Percentiles rank a stretch among this genome's conserved stretches.
phyloP scores from a whole-genome alignment of 2,113 vertebrate genomes.

The Anolis sagrei region DNA sequence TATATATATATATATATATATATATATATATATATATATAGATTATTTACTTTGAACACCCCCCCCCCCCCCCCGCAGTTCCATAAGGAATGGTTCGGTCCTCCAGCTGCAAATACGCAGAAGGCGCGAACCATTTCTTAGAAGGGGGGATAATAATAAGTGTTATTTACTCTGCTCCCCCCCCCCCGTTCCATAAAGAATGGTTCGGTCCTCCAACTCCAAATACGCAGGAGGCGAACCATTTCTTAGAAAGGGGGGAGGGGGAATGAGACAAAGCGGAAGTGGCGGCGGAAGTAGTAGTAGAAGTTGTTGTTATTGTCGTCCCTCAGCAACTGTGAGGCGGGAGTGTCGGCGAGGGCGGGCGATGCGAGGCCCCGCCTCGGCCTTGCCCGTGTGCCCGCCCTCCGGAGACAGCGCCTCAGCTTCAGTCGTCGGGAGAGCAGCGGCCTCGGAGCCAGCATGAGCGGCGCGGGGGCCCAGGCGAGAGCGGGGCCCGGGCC shows the following conservation, averaged over 20 bases:
- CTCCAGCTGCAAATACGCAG: too few relatives aligned
- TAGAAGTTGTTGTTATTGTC: not conserved
- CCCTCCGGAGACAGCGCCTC: conserved; percentile 51
- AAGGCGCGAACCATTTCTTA: too few relatives aligned
- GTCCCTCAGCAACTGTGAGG: too few relatives aligned
- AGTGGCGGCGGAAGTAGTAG: conserved; percentile 34
- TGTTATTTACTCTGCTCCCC: too few relatives aligned
- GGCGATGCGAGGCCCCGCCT: not conserved
- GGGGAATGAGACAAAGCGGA: too few relatives aligned
- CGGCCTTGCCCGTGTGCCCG: conserved; percentile 35
- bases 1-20: too few relatives aligned
- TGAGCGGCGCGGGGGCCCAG: conserved; percentile 39
- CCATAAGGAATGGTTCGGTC: too few relatives aligned
- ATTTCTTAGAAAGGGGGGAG: conserved; percentile 4
- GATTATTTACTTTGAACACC: too few relatives aligned
- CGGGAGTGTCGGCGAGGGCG: too few relatives aligned
- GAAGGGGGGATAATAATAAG: too few relatives aligned
- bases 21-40: too few relatives aligned
- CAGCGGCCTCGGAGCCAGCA: conserved; percentile 27
- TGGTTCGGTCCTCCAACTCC: conserved; percentile 6
- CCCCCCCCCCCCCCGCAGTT: too few relatives aligned
- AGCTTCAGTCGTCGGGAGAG: conserved; percentile 28
- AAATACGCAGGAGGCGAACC: conserved; percentile 46
- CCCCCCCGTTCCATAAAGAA: not conserved
- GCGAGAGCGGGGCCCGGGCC: conserved; percentile 55